Base-by-base conservation (phyloP, 2,113 vertebrate species). In the Oncorhynchus gorbuscha region DNA sequence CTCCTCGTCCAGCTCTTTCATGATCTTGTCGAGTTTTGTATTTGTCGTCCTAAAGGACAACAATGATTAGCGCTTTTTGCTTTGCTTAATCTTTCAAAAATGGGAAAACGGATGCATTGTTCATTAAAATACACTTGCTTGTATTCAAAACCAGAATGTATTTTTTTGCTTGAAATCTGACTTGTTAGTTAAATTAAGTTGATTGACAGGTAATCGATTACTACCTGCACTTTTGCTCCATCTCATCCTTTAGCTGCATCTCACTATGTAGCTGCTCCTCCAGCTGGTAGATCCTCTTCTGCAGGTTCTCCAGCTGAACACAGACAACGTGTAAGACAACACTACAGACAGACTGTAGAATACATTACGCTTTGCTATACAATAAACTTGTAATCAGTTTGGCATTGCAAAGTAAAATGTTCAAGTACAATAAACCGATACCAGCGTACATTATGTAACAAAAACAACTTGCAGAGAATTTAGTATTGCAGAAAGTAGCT, bases 1-100 rank as follows among this genome's bases (percentile, higher is more conserved):
- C 95, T 99, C 97, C 92, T 99, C 97, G 87, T 99, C 97, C 89
- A 99, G 90, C 88, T 99, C 97, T 89, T 98, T 99, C 91, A 96
- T 95, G 82, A 99, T 95, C 93, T 97, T 98, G 86, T 99, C 97
- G 65, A 98, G 92, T 88, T 97, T 99, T 88, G 94, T 95, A 85
- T 92, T 97, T 80, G 96, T 97, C 72, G 95, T 91, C 89, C 97
- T 99, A 84, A 69, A 89, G 83, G 13, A 81, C 0, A 39, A 1
- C 51, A 45, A 45, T 11, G 12, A 51, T 62, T 67, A 9, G 20
- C 4, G 18, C 5, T 28, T 14, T 8, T 12, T 35, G 16, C 22
- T 48, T 18, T 61, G 59, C 2, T 61, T 62, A 8, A 22, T 24
- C 18, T 62, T 58, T 9, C 18, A 55, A 55, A 55, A 7, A 62